Evolutionary conservation across 2,888 invertebrate genomes (phyloP), one percentile per base, ranked within the genome.

Genomic region (Drosophila quinaria): DNA sequence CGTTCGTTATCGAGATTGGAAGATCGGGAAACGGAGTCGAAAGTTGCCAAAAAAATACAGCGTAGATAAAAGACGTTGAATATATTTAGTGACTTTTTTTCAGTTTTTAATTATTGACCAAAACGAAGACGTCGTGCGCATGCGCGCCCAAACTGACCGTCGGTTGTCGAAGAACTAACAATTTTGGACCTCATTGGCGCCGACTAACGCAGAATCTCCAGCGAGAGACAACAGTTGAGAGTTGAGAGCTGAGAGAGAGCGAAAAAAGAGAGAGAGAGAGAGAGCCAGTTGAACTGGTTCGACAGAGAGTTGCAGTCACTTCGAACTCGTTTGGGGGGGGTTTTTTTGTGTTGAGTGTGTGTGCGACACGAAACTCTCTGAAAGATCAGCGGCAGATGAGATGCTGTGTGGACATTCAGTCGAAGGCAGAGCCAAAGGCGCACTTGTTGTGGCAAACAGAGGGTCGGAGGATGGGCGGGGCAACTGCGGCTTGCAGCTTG

Each of bases 81-180:
- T 31, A 33, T 19, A 22, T 22, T 25, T 15, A 44, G 29, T 29
- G 22, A 49, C 39, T 15, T 31, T 35, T 35, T 44, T 58, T 62
- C 37, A 8, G 46, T 29, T 52, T 54, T 11, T 19, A 62, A 47
- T 37, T 60, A 37, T 61, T 51, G 33, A 41, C 35, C 68, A 70
- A 59, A 50, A 66, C 29, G 46, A 17, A 74, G 54, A 75, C 62
- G 61, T 69, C 64, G 75, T 87, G 91, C 91, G 91, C 91, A 91
- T 90, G 92, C 92, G 92, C 90, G 92, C 90, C 90, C 91, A 90
- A 91, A 91, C 89, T 92, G 92, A 92, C 92, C 91, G 92, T 83
- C 83, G 83, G 78, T 81, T 90, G 86, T 83, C 80, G 91, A 92
- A 92, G 91, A 92, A 92, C 92, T 92, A 90, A 92, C 74, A 75